phyloP scores from a whole-genome alignment of 2,113 vertebrate genomes.

The Poecile atricapillus region DNA sequence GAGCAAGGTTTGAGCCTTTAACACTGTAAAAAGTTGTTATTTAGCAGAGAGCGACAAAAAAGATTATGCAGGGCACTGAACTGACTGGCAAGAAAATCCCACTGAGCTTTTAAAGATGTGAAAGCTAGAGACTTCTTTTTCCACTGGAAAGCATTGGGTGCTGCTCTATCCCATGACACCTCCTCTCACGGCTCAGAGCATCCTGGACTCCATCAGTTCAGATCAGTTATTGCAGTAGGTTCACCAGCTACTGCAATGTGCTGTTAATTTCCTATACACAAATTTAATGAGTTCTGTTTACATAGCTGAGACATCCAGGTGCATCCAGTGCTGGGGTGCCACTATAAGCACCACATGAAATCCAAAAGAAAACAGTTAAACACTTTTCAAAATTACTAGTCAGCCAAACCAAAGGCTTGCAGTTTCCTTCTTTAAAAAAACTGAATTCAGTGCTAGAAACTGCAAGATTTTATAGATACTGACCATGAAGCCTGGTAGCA shows the following conservation, averaged over 20 bases:
- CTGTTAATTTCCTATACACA: not conserved
- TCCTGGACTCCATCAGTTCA: not conserved
- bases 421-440: not conserved
- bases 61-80: not conserved
- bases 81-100: not conserved
- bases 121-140: not conserved
- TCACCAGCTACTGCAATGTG: not conserved
- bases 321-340: not conserved
- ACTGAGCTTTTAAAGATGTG: not conserved
- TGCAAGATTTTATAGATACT: constrained; percentile 56
- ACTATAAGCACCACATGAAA: not conserved
- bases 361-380: not conserved
- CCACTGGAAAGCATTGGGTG: not conserved
- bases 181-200: not conserved
- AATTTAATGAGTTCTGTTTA: not conserved
- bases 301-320: not conserved
- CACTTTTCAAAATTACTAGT: not conserved
- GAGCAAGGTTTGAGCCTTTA: not conserved
- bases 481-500: constrained; percentile 92
- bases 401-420: not conserved
- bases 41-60: not conserved
- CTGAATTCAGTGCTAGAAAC: not conserved
- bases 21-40: not conserved
- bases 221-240: not conserved
- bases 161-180: not conserved